Evolutionary conservation across 2,888 invertebrate genomes (phyloP).

Genomic region (Caenorhabditis panamensis): DNA sequence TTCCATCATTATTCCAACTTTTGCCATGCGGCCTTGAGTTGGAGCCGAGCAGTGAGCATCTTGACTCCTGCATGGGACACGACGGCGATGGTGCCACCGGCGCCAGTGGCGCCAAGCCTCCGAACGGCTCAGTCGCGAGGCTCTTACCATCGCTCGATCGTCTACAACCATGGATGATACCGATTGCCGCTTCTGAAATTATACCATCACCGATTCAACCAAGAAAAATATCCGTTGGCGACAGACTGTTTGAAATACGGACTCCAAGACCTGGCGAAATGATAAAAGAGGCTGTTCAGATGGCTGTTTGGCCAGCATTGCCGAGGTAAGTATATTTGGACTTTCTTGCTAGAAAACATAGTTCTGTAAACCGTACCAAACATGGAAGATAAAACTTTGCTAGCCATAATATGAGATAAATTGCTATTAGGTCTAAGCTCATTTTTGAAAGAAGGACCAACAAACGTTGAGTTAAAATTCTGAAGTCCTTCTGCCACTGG

Average conservation of each 20-base stretch:
- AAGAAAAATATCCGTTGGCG: conserved; percentile 62
- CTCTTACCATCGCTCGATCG: conserved; percentile 68
- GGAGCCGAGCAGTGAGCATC: conserved; percentile 40
- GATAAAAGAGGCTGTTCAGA: conserved; percentile 72
- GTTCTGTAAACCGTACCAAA: too few species aligned
- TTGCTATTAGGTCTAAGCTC: too few species aligned
- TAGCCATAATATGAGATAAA: too few species aligned
- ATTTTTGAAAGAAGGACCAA: too few species aligned
- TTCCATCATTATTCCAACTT: conserved; percentile 36
- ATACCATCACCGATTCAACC: conserved; percentile 73
- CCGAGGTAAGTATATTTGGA: conserved; percentile 65
- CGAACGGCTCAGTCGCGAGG: conserved; percentile 42
- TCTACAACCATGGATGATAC: conserved; percentile 77
- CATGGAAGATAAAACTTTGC: too few species aligned
- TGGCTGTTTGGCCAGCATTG: conserved; percentile 74
- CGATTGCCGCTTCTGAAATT: conserved; percentile 69
- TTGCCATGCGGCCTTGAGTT: conserved; percentile 42
- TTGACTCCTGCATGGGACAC: conserved; percentile 58
- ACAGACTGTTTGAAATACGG: conserved; percentile 67
- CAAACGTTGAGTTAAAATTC: too few species aligned
- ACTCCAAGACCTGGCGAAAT: conserved; percentile 69
- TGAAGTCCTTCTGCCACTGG: too few species aligned
- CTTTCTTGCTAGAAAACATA: too few species aligned
- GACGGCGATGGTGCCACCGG: conserved; percentile 58
- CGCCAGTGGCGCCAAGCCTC: conserved; percentile 44